Percentiles rank a stretch among this genome's conserved stretches.
Evolutionary conservation across 2,888 invertebrate species (phyloP).

Genomic region (Thereva nobilitata): DNA sequence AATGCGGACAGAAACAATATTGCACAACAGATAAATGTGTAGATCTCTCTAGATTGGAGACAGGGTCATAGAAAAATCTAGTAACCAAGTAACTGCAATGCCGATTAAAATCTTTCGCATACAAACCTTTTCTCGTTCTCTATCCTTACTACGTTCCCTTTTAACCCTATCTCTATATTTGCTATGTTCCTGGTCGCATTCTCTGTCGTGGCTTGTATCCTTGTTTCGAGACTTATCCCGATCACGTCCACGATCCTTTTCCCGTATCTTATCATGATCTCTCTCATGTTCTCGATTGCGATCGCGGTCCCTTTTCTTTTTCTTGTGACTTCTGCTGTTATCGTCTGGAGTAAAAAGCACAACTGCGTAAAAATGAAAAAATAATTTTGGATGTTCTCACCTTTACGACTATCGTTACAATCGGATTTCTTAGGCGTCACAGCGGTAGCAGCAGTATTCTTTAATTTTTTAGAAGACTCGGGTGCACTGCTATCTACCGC

Average conservation of each 20-base stretch:
- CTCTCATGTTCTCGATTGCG: slow-evolving; percentile 47
- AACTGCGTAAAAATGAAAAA: neutral
- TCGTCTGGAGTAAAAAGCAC: slow-evolving; percentile 39
- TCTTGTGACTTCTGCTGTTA: slow-evolving; percentile 53
- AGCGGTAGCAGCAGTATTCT: neutral
- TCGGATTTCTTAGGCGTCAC: slow-evolving; percentile 4
- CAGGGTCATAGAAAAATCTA: neutral
- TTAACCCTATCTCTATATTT: slow-evolving; percentile 20
- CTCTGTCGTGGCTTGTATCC: slow-evolving; percentile 38
- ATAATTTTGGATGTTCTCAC: slow-evolving; percentile 7
- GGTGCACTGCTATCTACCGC: neutral
- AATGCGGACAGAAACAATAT: no score
- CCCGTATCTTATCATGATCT: slow-evolving; percentile 41
- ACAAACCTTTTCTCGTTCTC: slow-evolving; percentile 14
- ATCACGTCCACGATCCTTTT: slow-evolving; percentile 13
- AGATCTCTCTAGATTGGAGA: neutral
- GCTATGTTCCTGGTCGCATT: slow-evolving; percentile 38
- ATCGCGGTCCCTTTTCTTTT: slow-evolving; percentile 55
- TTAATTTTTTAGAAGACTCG: slow-evolving; percentile 5
- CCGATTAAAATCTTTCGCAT: neutral
- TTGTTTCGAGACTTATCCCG: slow-evolving; percentile 15
- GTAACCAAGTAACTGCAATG: neutral
- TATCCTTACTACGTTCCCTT: slow-evolving; percentile 10
- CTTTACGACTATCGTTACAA: slow-evolving; percentile 14
- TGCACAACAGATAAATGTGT: no score